Conservation (phyloP, 1,140 invertebrate genomes). For the Limonius californicus region DNA sequence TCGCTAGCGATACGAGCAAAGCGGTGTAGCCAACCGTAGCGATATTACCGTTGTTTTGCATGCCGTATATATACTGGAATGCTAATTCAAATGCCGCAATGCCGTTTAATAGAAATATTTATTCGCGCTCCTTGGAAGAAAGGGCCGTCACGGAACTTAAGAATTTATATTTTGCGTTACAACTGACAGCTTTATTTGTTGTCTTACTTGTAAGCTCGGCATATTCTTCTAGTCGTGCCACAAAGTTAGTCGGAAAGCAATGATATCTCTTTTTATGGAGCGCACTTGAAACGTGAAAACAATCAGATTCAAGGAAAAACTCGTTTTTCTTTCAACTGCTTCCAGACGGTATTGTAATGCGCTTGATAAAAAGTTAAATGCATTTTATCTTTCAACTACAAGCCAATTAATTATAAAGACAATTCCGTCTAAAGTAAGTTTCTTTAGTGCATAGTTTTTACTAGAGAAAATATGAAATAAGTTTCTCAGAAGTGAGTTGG, state of each 20-base stretch:
- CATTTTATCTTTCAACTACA: too few relatives aligned
- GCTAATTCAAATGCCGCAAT: slow-evolving; percentile 26
- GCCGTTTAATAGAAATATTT: slow-evolving; percentile 26
- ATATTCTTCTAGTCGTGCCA: slow-evolving; percentile 9
- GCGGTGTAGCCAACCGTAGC: neutral
- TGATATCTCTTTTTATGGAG: neutral
- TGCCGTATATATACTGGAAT: slow-evolving; percentile 21
- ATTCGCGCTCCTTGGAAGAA: slow-evolving; percentile 16
- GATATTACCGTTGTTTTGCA: slow-evolving; percentile 18
- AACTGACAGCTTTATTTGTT: neutral
- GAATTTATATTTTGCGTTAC: too few relatives aligned
- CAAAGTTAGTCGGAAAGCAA: neutral
- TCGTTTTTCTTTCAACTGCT: too few relatives aligned
- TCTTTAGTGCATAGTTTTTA: too few relatives aligned
- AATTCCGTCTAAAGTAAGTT: too few relatives aligned
- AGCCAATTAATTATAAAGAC: too few relatives aligned
- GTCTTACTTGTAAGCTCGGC: neutral
- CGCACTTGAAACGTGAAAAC: too few relatives aligned
- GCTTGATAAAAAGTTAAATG: too few relatives aligned
- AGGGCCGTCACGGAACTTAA: slow-evolving; percentile 1
- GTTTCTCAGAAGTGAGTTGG: too few relatives aligned
- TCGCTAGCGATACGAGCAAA: neutral
- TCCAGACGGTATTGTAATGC: too few relatives aligned
- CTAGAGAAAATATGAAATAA: too few relatives aligned
- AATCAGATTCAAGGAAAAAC: too few relatives aligned